Evolutionary conservation across 2,797 vertebrate species (phyloP), one percentile per base, ranked within the genome.

Genomic region (Sorex maritimensis): DNA sequence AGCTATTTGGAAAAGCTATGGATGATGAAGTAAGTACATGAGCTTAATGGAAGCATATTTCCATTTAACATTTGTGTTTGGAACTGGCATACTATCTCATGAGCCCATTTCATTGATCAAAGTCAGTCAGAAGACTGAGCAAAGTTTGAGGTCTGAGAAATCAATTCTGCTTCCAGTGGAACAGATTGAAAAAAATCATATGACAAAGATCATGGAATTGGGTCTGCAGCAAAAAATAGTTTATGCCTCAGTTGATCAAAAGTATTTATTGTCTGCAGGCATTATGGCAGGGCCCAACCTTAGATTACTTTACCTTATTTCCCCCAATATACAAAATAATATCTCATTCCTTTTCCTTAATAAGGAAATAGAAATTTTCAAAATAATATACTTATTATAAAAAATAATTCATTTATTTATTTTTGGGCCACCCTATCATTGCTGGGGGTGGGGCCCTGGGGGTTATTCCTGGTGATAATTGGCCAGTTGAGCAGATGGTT

Each of bases 341-440:
- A 81, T 93, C 8, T 68, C 67, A 71, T 13, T 80, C 49, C 9
- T 71, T 11, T 90, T 84, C 84, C 9, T n/a, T 72, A 87, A 79
- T 19, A 61, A 87, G 38, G 24, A 82, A 86, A 82, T 41, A 46
- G 63, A 81, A 38, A 44, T 81, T 77, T 83, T 74, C 72, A 80
- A 41, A 65, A 21, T 28, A 41, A 71, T 23, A 71, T 80, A 13
- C 11, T 58, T 26, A 75, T 34, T 26, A 71, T 55, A 55, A 55
- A 55, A 14, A 10, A 55, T 44, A 7, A 7, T 44, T 17, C 17
- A 55, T 13, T 55, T 55, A 55, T 55, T 55, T 14, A 55, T 55
- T 55, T 55, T 55, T 55, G 52, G 11, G 14, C 52, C 52, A 14
- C 11, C 52, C 13, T 13, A 14, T 1, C 13, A 55, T 13, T 55